These are phyloP conservation scores for Habrosyne pyritoides DNA, from an alignment of 2,888 invertebrate genomes.

Conservation along the genomic window DNA sequence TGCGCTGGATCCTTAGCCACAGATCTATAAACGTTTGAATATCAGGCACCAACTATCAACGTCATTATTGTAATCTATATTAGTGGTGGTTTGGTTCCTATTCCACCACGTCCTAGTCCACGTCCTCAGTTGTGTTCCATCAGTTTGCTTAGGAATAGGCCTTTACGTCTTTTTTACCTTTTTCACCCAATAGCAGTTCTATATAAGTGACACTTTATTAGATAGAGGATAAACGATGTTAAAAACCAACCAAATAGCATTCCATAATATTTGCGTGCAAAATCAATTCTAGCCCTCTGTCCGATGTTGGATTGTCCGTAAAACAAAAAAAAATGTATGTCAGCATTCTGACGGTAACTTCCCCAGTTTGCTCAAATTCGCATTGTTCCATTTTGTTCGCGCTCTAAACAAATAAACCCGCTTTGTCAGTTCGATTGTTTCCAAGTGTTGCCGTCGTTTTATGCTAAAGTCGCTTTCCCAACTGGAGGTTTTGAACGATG, in stretches of 20 bases:
- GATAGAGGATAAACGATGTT: too few species aligned
- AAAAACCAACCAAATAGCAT: not conserved
- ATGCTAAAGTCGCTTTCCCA: slow-evolving; percentile 22
- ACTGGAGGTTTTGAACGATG: slow-evolving; percentile 20
- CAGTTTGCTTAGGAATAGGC: too few species aligned
- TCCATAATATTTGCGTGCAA: not conserved
- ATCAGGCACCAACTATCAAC: too few species aligned
- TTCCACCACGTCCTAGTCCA: too few species aligned
- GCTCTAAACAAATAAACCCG: slow-evolving; percentile 42
- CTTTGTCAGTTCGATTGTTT: slow-evolving; percentile 40
- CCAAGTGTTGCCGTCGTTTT: slow-evolving; percentile 38
- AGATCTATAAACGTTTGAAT: too few species aligned
- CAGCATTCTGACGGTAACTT: slow-evolving; percentile 31
- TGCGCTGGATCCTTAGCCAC: too few species aligned
- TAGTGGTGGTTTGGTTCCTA: too few species aligned
- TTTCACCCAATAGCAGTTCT: too few species aligned
- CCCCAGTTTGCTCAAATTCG: slow-evolving; percentile 40
- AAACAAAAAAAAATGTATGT: slow-evolving; percentile 33
- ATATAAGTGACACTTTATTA: too few species aligned
- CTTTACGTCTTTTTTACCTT: too few species aligned
- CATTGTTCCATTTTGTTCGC: slow-evolving; percentile 42
- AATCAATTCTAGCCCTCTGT: slow-evolving; percentile 1
- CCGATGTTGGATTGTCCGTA: slow-evolving; percentile 30
- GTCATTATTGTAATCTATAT: too few species aligned
- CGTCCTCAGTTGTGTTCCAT: too few species aligned